A percentile compares a stretch with the other conserved stretches of the same genome.
phyloP scores from a whole-genome alignment of 2,888 invertebrate species.

The Reticulitermes lucifugus region DNA sequence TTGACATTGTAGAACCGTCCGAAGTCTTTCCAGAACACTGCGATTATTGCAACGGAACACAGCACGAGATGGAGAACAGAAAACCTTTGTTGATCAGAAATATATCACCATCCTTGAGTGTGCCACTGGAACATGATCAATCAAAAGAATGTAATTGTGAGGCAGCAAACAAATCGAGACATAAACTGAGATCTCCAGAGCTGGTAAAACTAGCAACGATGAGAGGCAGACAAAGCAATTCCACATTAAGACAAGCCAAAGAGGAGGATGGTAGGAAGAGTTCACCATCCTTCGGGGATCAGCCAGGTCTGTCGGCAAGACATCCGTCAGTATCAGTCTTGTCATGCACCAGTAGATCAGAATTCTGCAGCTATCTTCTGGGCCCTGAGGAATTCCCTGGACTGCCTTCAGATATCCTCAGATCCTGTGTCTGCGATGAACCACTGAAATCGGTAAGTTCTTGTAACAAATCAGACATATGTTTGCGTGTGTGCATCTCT shows the following conservation, averaged over 20 bases:
- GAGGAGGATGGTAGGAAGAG: background rate
- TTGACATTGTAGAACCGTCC: conserved; percentile 8
- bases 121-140: background rate
- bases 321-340: background rate
- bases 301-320: background rate
- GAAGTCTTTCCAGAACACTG: background rate
- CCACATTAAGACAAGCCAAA: background rate
- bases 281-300: background rate
- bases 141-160: background rate
- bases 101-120: conserved; percentile 28
- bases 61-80: background rate
- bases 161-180: background rate
- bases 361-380: background rate
- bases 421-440: background rate
- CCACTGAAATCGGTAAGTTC: background rate
- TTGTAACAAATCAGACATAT: background rate
- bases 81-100: background rate
- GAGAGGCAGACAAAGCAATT: background rate
- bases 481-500: no score
- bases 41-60: background rate
- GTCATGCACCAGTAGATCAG: background rate
- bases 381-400: background rate
- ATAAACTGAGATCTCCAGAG: background rate
- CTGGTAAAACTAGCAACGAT: background rate
- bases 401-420: background rate